Evolutionary conservation across 35 echinoderm and acorn worm species (phyloP), one percentile per base, ranked within the genome.

Genomic region (Acanthaster planci): DNA sequence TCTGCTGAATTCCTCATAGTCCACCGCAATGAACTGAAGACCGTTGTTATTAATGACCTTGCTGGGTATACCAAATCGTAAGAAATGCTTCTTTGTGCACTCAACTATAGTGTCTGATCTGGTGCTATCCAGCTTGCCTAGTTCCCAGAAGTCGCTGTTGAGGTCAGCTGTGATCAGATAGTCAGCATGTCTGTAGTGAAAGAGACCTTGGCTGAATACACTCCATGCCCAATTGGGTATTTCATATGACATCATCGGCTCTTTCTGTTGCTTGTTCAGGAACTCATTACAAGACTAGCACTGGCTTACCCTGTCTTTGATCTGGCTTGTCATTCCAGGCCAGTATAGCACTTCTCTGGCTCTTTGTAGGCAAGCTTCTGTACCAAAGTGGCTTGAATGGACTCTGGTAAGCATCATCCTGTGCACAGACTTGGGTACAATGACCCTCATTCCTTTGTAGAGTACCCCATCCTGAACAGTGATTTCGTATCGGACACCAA

Each of bases 301-400:
- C n/a, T 56, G 72, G 32, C 38, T 50, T 4, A 93, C 76, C 56
- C 27, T 51, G 30, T 64, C 68, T 68, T 82, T 87, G 18, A 87
- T 82, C 32, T 92, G 78, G 21, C 58, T 55, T 77, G 78, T 18
- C 85, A 92, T 92, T 5, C 90, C 78, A 8, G 64, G 82, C 91
- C 86, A 93, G 67, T 84, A 93, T 7, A 94, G 68, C 5, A 80
- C 77, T 54, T 94, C 88, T 38, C 83, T 51, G 47, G 89, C 93
- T 53, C 89, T 60, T 52, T 85, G 10, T 2, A 95, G 29, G 38
- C 89, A 83, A n/a, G 93, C 85, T 21, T 91, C 93, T 37, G 76
- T 39, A 35, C 93, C 85, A 38, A 67, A 85, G 53, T 95, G 93
- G 53, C 84, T 91, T 8, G 39, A 77, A 44, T 85, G 87, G 5